Conservation (phyloP, 1,140 invertebrate species). For the Sitodiplosis mosellana region DNA sequence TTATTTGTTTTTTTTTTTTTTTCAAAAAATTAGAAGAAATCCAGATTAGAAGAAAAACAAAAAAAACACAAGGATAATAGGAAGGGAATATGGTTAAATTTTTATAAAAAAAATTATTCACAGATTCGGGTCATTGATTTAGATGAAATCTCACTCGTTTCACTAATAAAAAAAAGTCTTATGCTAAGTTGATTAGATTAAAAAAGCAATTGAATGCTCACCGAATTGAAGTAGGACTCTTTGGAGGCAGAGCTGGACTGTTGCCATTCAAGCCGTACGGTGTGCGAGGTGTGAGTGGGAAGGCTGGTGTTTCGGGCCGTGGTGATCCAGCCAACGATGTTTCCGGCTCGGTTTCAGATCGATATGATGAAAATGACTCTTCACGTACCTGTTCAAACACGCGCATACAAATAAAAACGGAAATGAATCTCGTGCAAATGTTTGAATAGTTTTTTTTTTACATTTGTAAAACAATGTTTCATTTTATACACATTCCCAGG, state of each 20-base stretch:
- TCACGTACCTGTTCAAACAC: slow-evolving; percentile 34
- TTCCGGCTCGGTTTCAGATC: slow-evolving; percentile 34
- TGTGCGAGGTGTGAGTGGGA: slow-evolving; percentile 73
- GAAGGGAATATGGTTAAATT: neutral
- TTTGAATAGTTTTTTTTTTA: too few relatives aligned
- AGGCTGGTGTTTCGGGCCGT: slow-evolving; percentile 72
- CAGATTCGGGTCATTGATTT: neutral
- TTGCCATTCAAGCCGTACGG: slow-evolving; percentile 37
- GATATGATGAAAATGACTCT: slow-evolving; percentile 40
- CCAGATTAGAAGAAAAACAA: neutral
- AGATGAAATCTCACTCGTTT: neutral
- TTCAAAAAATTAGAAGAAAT: neutral
- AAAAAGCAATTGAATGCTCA: slow-evolving; percentile 22
- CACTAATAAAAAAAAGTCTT: neutral
- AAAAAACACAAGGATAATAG: neutral
- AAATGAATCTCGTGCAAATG: too few relatives aligned
- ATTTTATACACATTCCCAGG: neutral
- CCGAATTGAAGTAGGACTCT: slow-evolving; percentile 53
- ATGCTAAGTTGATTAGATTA: slow-evolving; percentile 2
- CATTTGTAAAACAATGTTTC: too few relatives aligned
- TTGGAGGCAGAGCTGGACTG: slow-evolving; percentile 37
- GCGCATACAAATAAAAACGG: slow-evolving; percentile 1
- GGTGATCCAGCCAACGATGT: slow-evolving; percentile 25
- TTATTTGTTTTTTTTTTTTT: neutral
- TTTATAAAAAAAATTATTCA: slow-evolving; percentile 9